Percentiles rank a stretch among this genome's conserved stretches.
Evolutionary conservation across 2,888 invertebrate genomes (phyloP).

Genomic region (Caenorhabditis sulstoni): DNA sequence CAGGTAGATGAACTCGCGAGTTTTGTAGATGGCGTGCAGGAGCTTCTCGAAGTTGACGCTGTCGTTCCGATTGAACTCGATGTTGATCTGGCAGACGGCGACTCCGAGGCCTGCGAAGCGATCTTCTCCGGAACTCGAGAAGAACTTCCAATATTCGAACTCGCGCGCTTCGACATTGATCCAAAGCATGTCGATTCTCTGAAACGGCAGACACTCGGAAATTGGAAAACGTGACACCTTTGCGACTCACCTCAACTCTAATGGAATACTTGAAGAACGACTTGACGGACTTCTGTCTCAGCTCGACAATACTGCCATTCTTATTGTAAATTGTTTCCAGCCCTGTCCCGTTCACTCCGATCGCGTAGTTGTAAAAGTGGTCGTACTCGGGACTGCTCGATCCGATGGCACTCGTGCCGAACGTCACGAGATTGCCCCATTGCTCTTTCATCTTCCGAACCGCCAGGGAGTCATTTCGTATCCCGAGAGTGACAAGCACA

Average conservation of each 20-base stretch:
- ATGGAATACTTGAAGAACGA: neutral
- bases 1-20: slow-evolving; percentile 5
- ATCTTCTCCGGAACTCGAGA: slow-evolving; percentile 4
- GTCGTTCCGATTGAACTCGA: slow-evolving; percentile 19
- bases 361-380: slow-evolving; percentile 25
- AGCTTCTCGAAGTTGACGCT: slow-evolving; percentile 12
- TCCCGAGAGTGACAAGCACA: slow-evolving; percentile 13
- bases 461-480: slow-evolving; percentile 9
- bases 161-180: slow-evolving; percentile 30
- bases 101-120: slow-evolving; percentile 15
- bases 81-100: slow-evolving; percentile 27
- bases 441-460: slow-evolving; percentile 8
- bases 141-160: slow-evolving; percentile 32
- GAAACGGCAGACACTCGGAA: neutral
- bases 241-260: too few species aligned
- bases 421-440: neutral
- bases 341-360: slow-evolving; percentile 38
- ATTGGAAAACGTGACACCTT: neutral
- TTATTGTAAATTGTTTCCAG: slow-evolving; percentile 18
- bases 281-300: slow-evolving; percentile 5
- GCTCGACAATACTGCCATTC: neutral
- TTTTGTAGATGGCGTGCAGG: neutral
- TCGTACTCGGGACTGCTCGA: slow-evolving; percentile 4
- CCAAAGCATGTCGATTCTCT: slow-evolving; percentile 36
- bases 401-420: slow-evolving; percentile 17